A percentile compares a stretch with the other conserved stretches of the same genome.
Evolutionary conservation across 2,797 vertebrate genomes (phyloP).

Genomic region (Notoglanidium macrostoma): DNA sequence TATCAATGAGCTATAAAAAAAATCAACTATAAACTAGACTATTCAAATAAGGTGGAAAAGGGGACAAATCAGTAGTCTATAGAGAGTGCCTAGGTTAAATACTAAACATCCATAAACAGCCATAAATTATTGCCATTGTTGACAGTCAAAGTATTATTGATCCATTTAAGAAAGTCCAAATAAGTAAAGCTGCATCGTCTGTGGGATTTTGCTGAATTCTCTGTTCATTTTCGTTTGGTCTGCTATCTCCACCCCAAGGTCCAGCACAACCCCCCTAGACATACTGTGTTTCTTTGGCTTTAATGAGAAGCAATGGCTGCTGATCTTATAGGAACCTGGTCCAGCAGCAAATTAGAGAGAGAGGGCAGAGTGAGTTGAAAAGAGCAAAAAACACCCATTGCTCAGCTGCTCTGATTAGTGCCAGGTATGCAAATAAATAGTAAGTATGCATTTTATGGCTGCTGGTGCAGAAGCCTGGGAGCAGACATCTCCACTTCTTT

Average conservation of each 20-base stretch:
- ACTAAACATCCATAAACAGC: background rate
- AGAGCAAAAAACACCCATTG: slow-evolving; percentile 31
- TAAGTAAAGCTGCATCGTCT: background rate
- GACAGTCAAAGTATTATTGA: background rate
- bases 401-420: slow-evolving; percentile 53
- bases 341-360: slow-evolving; percentile 45
- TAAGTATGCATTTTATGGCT: slow-evolving; percentile 56
- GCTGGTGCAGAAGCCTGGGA: slow-evolving; percentile 41
- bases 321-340: slow-evolving; percentile 44
- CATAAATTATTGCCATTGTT: background rate
- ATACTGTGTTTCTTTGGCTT: slow-evolving; percentile 34
- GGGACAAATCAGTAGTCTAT: background rate
- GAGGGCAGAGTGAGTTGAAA: slow-evolving; percentile 17
- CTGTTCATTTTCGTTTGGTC: background rate
- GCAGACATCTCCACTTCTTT: slow-evolving; percentile 51
- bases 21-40: background rate
- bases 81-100: background rate
- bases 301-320: slow-evolving; percentile 52
- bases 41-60: background rate
- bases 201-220: background rate
- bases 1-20: background rate
- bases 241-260: background rate
- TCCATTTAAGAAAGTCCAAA: background rate
- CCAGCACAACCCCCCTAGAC: background rate
- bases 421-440: slow-evolving; percentile 57